A percentile compares a stretch with the other conserved stretches of the same genome.
phyloP scores from a whole-genome alignment of 2,113 vertebrate genomes.

The Helogale parvula region DNA sequence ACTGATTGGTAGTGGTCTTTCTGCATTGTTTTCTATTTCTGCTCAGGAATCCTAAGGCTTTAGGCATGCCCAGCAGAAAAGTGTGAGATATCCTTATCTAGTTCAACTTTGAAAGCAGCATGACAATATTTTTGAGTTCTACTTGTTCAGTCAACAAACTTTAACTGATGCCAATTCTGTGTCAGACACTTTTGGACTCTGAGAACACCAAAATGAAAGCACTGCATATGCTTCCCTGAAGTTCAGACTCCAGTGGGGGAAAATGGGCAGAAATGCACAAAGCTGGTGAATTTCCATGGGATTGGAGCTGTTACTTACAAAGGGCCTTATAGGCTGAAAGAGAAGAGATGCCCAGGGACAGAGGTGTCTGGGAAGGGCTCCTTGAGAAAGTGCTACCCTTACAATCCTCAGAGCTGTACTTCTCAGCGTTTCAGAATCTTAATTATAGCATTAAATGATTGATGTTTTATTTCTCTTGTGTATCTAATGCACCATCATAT shows the following conservation, averaged over 20 bases:
- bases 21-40: background rate
- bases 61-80: background rate
- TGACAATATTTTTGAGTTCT: background rate
- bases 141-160: background rate
- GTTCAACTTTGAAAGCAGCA: background rate
- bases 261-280: background rate
- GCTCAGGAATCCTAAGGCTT: background rate
- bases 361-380: background rate
- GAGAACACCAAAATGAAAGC: background rate
- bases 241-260: background rate
- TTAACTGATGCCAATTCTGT: background rate
- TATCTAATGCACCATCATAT: constrained; percentile 2
- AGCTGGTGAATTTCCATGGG: background rate
- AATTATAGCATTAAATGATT: background rate
- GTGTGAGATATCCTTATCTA: background rate
- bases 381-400: background rate
- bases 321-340: background rate
- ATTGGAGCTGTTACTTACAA: background rate
- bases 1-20: background rate
- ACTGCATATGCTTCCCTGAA: background rate
- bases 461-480: constrained; percentile 52
- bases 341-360: background rate
- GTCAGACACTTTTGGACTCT: background rate
- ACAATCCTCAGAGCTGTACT: background rate
- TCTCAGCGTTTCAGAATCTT: background rate